phyloP scores from a whole-genome alignment of 2,797 vertebrate species.

The Peromyscus melanophrys region DNA sequence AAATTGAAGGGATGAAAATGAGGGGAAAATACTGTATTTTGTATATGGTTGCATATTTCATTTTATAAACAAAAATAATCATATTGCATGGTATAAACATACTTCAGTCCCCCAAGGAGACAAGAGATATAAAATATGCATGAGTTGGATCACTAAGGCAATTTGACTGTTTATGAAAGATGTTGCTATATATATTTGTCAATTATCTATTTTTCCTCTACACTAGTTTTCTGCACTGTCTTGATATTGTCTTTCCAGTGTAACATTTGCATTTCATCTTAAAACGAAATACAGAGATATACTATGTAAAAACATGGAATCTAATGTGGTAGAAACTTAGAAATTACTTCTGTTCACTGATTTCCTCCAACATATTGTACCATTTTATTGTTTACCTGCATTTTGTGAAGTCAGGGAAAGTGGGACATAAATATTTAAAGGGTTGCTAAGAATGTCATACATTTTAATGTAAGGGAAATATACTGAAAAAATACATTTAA shows the following conservation, averaged over 20 bases:
- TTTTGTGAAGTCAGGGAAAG: constrained; percentile 30
- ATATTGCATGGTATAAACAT: not conserved
- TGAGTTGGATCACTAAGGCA: not conserved
- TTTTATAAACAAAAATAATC: not conserved
- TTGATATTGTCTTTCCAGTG: not conserved
- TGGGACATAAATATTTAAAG: constrained; percentile 62
- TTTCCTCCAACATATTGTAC: not conserved
- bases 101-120: not conserved
- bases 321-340: not conserved
- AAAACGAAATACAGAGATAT: not conserved
- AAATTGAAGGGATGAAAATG: not conserved
- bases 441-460: constrained; percentile 11
- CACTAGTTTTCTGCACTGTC: not conserved
- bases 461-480: constrained; percentile 62
- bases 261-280: not conserved
- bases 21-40: not conserved
- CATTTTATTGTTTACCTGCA: constrained; percentile 7
- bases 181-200: not conserved
- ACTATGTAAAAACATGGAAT: not conserved
- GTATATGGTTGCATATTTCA: not conserved
- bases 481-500: constrained; percentile 15
- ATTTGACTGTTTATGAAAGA: not conserved
- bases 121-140: too few relatives aligned
- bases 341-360: constrained; percentile 51
- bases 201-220: not conserved